phyloP scores from a whole-genome alignment of 2,113 vertebrate genomes.

The Leucopsar rothschildi region DNA sequence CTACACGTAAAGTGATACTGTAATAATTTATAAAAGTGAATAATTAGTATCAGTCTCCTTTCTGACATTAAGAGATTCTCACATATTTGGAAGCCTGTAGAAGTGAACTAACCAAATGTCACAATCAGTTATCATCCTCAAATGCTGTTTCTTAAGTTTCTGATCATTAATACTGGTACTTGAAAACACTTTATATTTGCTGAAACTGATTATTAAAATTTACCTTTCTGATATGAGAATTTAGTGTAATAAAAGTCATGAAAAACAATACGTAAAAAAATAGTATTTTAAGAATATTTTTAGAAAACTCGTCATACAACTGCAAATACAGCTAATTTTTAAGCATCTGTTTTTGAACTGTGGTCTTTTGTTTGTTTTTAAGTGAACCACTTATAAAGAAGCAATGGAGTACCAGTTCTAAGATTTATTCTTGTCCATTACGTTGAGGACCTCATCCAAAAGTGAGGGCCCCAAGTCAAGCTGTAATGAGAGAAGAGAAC shows the following conservation, averaged over 20 bases:
- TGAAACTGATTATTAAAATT: conserved; percentile 50
- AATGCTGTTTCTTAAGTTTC: conserved; percentile 6
- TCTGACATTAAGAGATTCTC: neutral
- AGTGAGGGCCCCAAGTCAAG: conserved; percentile 97
- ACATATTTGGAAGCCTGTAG: neutral
- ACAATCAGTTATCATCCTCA: neutral
- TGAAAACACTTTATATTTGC: conserved; percentile 22
- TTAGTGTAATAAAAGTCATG: conserved; percentile 45
- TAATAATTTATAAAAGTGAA: conserved; percentile 56
- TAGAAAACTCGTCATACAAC: conserved; percentile 64
- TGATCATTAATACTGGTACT: conserved; percentile 55
- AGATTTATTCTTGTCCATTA: conserved; percentile 91
- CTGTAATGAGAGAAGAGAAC: conserved; percentile 91
- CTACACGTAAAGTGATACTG: conserved; percentile 53
- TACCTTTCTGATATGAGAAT: conserved; percentile 25
- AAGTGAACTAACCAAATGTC: conserved; percentile 24
- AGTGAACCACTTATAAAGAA: conserved; percentile 6
- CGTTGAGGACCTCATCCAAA: conserved; percentile 95
- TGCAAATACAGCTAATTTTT: conserved; percentile 50
- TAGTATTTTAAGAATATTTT: conserved; percentile 62
- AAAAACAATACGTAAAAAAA: conserved; percentile 69
- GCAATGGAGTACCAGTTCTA: conserved; percentile 31
- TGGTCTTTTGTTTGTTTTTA: conserved; percentile 39
- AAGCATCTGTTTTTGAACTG: conserved; percentile 58
- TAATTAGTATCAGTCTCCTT: conserved; percentile 18